These are phyloP conservation scores for Silurus aristotelis DNA, from an alignment of 2,797 vertebrate species.

Conservation along the genomic window DNA sequence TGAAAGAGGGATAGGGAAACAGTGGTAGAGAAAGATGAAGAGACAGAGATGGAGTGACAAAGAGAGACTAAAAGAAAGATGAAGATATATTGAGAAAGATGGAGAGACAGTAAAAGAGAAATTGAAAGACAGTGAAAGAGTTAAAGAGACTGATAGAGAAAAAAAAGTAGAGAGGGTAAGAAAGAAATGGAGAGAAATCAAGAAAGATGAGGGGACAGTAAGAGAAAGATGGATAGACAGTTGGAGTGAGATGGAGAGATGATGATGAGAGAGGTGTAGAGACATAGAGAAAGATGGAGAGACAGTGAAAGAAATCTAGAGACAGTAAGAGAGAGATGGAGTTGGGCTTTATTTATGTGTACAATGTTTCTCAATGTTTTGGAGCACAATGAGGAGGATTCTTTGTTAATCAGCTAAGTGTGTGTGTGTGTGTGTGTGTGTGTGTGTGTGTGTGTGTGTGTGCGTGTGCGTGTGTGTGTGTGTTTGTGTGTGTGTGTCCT, in stretches of 20 bases:
- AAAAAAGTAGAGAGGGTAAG: background rate
- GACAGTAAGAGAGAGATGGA: background rate
- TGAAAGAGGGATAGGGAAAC: too few species aligned
- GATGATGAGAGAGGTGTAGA: background rate
- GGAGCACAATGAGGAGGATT: background rate
- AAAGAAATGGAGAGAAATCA: background rate
- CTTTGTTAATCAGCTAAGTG: background rate
- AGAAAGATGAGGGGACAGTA: background rate
- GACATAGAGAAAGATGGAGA: background rate
- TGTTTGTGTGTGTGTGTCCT: conserved; percentile 48
- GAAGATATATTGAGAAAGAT: background rate
- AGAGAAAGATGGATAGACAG: background rate
- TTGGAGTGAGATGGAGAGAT: background rate
- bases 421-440: conserved; percentile 1
- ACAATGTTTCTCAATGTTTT: background rate
- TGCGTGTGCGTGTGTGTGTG: conserved; percentile 40
- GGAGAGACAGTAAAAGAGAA: background rate
- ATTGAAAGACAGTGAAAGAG: background rate
- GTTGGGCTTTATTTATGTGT: background rate
- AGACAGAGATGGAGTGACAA: too few species aligned
- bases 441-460: conserved; percentile 35
- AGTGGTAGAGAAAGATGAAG: too few species aligned
- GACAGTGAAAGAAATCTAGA: background rate
- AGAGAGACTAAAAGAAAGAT: too few species aligned
- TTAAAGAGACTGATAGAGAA: background rate